Conservation (phyloP, 1,140 invertebrate species). For the Pararge aegeria region DNA sequence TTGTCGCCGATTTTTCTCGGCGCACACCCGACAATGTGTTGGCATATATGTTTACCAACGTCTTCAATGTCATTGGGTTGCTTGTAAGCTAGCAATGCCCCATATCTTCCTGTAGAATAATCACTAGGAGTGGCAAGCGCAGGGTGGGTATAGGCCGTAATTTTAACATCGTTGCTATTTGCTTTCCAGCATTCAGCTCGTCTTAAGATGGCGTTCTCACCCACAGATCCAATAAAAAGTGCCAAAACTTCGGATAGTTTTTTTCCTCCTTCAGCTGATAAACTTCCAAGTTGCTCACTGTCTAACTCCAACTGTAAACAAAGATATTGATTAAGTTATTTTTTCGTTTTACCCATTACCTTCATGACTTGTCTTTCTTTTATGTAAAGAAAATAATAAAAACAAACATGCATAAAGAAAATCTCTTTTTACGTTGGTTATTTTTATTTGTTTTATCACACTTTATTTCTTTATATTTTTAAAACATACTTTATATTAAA, state of each 20-base stretch:
- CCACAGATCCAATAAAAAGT: slow-evolving; percentile 90
- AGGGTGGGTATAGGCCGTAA: slow-evolving; percentile 89
- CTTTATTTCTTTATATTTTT: too few relatives aligned
- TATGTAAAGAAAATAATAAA: too few relatives aligned
- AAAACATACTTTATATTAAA: too few relatives aligned
- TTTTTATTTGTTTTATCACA: too few relatives aligned
- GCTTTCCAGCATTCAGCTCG: slow-evolving; percentile 88
- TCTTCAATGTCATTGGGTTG: slow-evolving; percentile 70
- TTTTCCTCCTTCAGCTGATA: slow-evolving; percentile 83
- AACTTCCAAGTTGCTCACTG: slow-evolving; percentile 83
- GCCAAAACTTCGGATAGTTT: slow-evolving; percentile 89
- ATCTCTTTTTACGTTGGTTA: too few relatives aligned
- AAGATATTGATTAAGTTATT: neutral
- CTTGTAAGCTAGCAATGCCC: slow-evolving; percentile 87
- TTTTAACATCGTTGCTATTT: slow-evolving; percentile 78
- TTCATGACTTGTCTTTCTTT: too few relatives aligned
- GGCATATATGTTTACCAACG: slow-evolving; percentile 88
- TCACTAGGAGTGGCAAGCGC: slow-evolving; percentile 65
- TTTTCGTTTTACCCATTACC: too few relatives aligned
- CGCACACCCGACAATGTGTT: slow-evolving; percentile 96
- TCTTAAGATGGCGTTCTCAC: slow-evolving; percentile 92
- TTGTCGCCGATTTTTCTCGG: slow-evolving; percentile 88
- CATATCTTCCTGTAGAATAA: slow-evolving; percentile 89
- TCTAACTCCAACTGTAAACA: slow-evolving; percentile 83
- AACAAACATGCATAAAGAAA: too few relatives aligned